A percentile compares a stretch with the other conserved stretches of the same genome.
phyloP scores from a whole-genome alignment of 1,140 invertebrate species.

The Zaprionus kolodkinae region DNA sequence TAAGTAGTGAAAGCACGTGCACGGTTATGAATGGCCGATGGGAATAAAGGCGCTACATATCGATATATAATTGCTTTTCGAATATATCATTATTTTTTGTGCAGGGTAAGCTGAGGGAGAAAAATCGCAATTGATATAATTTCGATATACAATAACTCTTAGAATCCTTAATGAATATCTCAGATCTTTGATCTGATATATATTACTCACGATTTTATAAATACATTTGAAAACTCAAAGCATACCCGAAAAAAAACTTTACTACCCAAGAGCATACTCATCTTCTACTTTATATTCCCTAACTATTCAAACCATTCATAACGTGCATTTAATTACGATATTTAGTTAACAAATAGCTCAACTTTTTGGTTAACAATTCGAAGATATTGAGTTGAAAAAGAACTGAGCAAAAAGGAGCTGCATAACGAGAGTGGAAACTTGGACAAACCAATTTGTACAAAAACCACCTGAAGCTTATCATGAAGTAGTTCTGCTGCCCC shows the following conservation, averaged over 20 bases:
- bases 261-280: too few relatives aligned
- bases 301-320: not conserved
- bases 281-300: not conserved
- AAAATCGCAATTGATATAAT: too few relatives aligned
- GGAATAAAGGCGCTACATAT: conserved; percentile 1
- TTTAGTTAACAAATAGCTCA: not conserved
- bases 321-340: not conserved
- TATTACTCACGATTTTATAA: too few relatives aligned
- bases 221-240: too few relatives aligned
- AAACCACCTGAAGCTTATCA: conserved; percentile 2
- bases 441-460: not conserved
- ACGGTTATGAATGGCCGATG: not conserved
- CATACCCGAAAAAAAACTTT: too few relatives aligned
- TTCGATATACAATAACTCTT: too few relatives aligned
- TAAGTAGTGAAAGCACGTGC: conserved; percentile 9
- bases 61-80: not conserved
- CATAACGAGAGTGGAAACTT: not conserved
- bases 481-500: not conserved
- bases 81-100: not conserved
- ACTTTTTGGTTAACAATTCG: not conserved
- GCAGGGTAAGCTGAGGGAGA: too few relatives aligned
- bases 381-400: conserved; percentile 1
- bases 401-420: not conserved
- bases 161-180: too few relatives aligned
- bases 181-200: too few relatives aligned